Percentiles rank a stretch among this genome's conserved stretches.
Conservation (phyloP, 2,888 invertebrate genomes). For the Pseudococcus viburni region DNA sequence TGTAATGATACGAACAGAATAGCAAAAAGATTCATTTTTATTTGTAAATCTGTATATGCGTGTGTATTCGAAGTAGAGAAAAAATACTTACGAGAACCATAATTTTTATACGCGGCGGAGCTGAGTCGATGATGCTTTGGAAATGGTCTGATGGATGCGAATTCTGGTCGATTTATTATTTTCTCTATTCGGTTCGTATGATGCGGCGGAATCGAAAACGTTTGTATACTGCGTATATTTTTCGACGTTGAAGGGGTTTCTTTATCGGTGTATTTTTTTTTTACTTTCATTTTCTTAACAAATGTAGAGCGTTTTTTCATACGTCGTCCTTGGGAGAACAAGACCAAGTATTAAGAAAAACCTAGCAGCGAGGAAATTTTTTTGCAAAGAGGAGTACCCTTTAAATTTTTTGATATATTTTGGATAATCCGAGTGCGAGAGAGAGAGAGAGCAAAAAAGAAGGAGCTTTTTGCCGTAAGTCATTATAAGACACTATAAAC, state of each 20-base stretch:
- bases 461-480: not conserved
- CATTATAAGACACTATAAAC: not conserved
- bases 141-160: conserved; percentile 47
- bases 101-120: not conserved
- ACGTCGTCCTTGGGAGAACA: not conserved
- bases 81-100: conserved; percentile 20
- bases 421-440: not conserved
- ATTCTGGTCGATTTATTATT: conserved; percentile 43
- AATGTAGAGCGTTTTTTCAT: not conserved
- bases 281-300: not conserved
- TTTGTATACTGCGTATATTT: not conserved
- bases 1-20: conserved; percentile 34
- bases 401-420: conserved; percentile 14
- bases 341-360: not conserved
- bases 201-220: conserved; percentile 7
- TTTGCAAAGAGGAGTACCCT: not conserved
- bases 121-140: conserved; percentile 19
- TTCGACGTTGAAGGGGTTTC: not conserved
- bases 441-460: not conserved
- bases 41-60: conserved; percentile 15
- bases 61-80: not conserved
- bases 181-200: not conserved
- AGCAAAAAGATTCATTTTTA: conserved; percentile 37
- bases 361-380: not conserved
- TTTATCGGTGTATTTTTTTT: not conserved